A percentile compares a stretch with the other conserved stretches of the same genome.
These are phyloP conservation scores for Macaca mulatta DNA, from an alignment of 2,113 vertebrate species.

Conservation along the genomic window DNA sequence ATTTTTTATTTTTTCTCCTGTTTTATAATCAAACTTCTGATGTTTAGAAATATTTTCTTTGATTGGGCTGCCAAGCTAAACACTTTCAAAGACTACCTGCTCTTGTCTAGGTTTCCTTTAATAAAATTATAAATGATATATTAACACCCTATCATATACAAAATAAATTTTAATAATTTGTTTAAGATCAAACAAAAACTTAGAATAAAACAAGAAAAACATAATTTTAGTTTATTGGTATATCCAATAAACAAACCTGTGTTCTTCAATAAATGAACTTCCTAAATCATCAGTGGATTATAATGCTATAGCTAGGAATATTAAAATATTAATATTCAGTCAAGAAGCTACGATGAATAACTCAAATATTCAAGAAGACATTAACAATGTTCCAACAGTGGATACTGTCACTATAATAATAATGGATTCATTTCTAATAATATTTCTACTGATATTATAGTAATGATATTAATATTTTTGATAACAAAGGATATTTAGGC, in stretches of 20 bases:
- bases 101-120: not conserved
- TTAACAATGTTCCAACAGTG: not conserved
- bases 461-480: not conserved
- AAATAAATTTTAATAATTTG: conserved; percentile 24
- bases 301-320: not conserved
- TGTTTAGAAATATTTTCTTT: not conserved
- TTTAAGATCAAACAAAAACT: conserved; percentile 27
- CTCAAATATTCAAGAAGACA: conserved; percentile 13
- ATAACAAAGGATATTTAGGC: not conserved
- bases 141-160: not conserved
- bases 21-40: conserved; percentile 1
- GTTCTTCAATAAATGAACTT: conserved; percentile 20
- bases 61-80: not conserved
- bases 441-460: not conserved
- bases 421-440: not conserved
- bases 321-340: not conserved
- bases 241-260: not conserved
- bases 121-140: not conserved
- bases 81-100: not conserved
- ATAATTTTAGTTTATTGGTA: not conserved
- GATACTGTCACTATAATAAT: not conserved
- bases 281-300: conserved; percentile 9
- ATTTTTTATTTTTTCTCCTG: not conserved
- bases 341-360: conserved; percentile 7
- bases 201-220: not conserved